These are phyloP conservation scores for Meloidogyne hapla DNA, from an alignment of 1,140 invertebrate species.

Conservation along the genomic window DNA sequence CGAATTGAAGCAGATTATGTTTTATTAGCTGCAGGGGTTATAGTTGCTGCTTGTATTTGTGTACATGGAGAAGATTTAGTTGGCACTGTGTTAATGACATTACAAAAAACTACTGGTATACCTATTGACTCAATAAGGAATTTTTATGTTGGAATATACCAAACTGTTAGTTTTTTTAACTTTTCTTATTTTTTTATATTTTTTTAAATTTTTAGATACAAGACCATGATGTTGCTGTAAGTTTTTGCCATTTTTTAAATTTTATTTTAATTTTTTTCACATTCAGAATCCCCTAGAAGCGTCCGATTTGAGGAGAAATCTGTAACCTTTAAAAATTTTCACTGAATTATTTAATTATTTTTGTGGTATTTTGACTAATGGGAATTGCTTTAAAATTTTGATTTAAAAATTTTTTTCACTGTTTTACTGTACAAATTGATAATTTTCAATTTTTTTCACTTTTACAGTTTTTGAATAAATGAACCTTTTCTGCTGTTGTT, in stretches of 20 bases:
- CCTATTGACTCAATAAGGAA: slow-evolving; percentile 19
- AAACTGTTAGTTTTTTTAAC: slow-evolving; percentile 23
- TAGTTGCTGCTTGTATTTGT: slow-evolving; percentile 26
- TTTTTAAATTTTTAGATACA: not conserved
- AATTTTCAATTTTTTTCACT: not conserved
- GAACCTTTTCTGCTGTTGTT: not conserved
- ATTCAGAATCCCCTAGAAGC: slow-evolving; percentile 6
- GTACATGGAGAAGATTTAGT: slow-evolving; percentile 31
- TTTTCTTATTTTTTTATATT: slow-evolving; percentile 3
- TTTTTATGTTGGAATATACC: slow-evolving; percentile 31
- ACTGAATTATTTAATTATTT: not conserved
- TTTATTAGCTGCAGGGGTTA: slow-evolving; percentile 29
- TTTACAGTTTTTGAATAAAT: not conserved
- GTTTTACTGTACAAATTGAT: not conserved
- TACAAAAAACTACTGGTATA: slow-evolving; percentile 21
- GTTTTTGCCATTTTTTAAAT: not conserved
- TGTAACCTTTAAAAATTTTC: not conserved
- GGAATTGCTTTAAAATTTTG: too few relatives aligned
- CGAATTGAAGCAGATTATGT: slow-evolving; percentile 29
- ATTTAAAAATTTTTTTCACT: not conserved
- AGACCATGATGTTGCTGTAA: slow-evolving; percentile 7
- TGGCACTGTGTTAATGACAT: slow-evolving; percentile 13
- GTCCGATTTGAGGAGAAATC: slow-evolving; percentile 6
- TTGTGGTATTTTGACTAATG: too few relatives aligned
- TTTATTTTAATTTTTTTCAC: not conserved